Evolutionary conservation across 2,888 invertebrate species (phyloP), one percentile per base, ranked within the genome.

Genomic region (Branchellion lobata): DNA sequence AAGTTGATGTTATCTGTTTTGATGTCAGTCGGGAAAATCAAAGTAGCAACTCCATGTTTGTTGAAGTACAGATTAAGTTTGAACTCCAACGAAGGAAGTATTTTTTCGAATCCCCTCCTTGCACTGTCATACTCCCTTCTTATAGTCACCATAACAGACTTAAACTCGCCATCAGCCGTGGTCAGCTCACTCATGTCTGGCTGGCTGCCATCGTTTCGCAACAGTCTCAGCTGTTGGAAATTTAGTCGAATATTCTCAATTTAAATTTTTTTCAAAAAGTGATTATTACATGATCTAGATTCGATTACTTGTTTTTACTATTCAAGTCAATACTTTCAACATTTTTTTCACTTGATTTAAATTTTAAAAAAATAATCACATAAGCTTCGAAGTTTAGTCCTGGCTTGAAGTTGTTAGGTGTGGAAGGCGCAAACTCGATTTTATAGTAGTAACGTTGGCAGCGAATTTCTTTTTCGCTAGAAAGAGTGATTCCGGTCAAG

Each of bases 401-500:
- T 24, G 61, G 61, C 24, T n/a, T 57, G 21, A 18, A 57, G 5
- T 57, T 57, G 5, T 5, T 3, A 5, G 14, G 8, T 3, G n/a
- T 57, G n/a, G 61, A 57, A 57, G n/a, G 21, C 24, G n/a, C n/a
- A n/a, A 57, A 57, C 5, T 57, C 61, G 24, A 57, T 5, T 24
- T 24, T 18, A 57, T 57, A 57, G 24, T 14, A 18, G 21, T 8
- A 3, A n/a, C 11, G 5, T 57, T 57, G 61, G n/a, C 61, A 57
- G 5, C 11, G 61, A 8, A 57, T n/a, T n/a, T 5, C 21, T 18
- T 57, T 57, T 24, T 71, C 47, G 5, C 47, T 47, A 18, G 27
- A 34, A 36, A 79, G 65, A 21, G 40, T 40, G 21, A 65, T 61
- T n/a, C 68, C 74, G 27, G 79, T 79, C 65, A 68, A 53, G 18